Evolutionary conservation across 1,140 invertebrate genomes (phyloP).

Genomic region (Vanessa tameamea): DNA sequence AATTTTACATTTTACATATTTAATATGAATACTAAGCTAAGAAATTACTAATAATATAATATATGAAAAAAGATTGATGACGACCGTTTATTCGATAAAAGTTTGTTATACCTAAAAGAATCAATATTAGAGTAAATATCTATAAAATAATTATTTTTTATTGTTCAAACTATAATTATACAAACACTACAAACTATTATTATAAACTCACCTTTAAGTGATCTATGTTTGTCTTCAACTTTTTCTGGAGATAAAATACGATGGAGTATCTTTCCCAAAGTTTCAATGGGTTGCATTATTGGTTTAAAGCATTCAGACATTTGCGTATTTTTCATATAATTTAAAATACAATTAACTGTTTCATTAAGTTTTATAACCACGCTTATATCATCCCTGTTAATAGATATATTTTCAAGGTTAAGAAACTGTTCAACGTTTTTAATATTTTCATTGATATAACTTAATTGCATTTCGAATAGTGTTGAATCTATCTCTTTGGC

Average conservation of each 20-base stretch:
- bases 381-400: neutral
- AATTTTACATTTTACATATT: no score
- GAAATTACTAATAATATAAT: no score
- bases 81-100: no score
- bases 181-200: neutral
- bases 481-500: neutral
- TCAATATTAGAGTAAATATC: no score
- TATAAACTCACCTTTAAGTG: slow-evolving; percentile 5
- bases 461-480: neutral
- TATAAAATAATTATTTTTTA: slow-evolving; percentile 42
- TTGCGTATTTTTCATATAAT: neutral
- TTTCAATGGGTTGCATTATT: neutral
- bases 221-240: slow-evolving; percentile 41
- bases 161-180: slow-evolving; percentile 32
- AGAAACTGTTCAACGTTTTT: neutral
- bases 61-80: no score
- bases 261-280: neutral
- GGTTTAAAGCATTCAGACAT: neutral
- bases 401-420: neutral
- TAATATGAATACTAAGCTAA: no score
- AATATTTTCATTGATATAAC: neutral
- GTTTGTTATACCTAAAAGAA: no score
- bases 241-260: slow-evolving; percentile 32
- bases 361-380: neutral
- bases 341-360: neutral